Percentiles rank a stretch among this genome's conserved stretches.
Evolutionary conservation across 2,888 invertebrate species (phyloP).

Genomic region (Mellilla xanthometata): DNA sequence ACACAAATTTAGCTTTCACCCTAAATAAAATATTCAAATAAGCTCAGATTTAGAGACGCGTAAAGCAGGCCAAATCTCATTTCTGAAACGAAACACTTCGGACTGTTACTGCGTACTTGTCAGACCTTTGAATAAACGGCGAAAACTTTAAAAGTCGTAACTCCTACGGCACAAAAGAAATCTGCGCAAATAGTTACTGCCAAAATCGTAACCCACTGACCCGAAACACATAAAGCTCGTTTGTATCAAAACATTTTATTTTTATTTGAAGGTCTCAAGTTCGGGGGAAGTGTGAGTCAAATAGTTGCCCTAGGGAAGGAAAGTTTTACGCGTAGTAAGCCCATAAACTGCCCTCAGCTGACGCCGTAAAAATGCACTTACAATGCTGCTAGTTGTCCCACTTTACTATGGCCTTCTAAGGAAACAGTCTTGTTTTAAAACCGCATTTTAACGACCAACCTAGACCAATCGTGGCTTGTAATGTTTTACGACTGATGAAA

Average conservation of each 20-base stretch:
- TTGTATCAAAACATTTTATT: slow-evolving; percentile 26
- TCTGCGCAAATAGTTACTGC: slow-evolving; percentile 12
- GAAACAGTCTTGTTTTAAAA: slow-evolving; percentile 10
- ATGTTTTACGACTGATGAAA: slow-evolving; percentile 7
- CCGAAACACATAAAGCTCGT: slow-evolving; percentile 17
- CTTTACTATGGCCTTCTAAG: slow-evolving; percentile 16
- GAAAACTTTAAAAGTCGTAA: slow-evolving; percentile 5
- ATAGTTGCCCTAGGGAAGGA: slow-evolving; percentile 16
- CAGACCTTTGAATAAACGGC: not conserved
- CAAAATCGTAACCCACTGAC: slow-evolving; percentile 19
- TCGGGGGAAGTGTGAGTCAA: slow-evolving; percentile 14
- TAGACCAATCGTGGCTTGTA: slow-evolving; percentile 2
- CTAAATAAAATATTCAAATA: too few relatives aligned
- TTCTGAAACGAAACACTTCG: too few relatives aligned
- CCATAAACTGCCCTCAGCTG: slow-evolving; percentile 24
- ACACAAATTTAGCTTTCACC: too few relatives aligned
- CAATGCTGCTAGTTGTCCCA: slow-evolving; percentile 20
- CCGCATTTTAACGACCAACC: slow-evolving; percentile 12
- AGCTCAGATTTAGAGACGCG: too few relatives aligned
- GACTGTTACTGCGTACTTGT: not conserved
- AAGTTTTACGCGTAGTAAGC: slow-evolving; percentile 25
- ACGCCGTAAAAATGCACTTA: slow-evolving; percentile 29
- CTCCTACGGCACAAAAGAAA: slow-evolving; percentile 10
- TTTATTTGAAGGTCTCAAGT: too few relatives aligned
- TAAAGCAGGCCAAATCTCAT: too few relatives aligned